phyloP scores from a whole-genome alignment of 2,113 vertebrate genomes.

The Phaethon lepturus region DNA sequence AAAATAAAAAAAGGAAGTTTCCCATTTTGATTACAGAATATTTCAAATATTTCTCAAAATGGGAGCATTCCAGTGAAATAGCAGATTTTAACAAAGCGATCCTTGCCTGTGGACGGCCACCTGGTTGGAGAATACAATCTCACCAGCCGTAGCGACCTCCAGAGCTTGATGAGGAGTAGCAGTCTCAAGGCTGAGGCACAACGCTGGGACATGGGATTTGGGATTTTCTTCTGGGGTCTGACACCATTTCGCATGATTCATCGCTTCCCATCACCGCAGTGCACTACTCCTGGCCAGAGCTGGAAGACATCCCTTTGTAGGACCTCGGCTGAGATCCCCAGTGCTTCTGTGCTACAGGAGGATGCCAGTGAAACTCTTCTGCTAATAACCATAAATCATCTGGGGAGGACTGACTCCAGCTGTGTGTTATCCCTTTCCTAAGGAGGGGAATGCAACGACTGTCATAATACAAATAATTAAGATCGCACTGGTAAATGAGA shows the following conservation, averaged over 20 bases:
- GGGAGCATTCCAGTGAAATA: neutral
- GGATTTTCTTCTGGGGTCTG: neutral
- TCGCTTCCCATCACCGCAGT: neutral
- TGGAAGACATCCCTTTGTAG: neutral
- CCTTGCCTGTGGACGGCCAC: neutral
- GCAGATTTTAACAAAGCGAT: rapidly evolving
- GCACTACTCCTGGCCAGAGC: neutral
- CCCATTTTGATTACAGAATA: neutral
- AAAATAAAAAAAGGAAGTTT: neutral
- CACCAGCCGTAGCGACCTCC: neutral
- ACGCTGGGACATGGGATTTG: neutral
- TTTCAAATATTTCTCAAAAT: neutral
- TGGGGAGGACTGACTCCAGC: neutral
- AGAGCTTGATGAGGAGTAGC: neutral
- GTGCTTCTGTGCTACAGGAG: neutral
- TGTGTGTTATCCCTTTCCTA: neutral
- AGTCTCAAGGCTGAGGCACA: neutral
- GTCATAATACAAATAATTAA: neutral
- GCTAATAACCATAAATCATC: neutral
- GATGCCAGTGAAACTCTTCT: neutral
- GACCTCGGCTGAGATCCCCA: neutral
- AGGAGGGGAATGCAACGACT: neutral
- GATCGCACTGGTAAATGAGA: neutral
- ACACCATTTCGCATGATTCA: neutral
- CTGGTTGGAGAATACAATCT: neutral